Base-by-base conservation (phyloP, 1,140 invertebrate species). In the Magallana angulata region DNA sequence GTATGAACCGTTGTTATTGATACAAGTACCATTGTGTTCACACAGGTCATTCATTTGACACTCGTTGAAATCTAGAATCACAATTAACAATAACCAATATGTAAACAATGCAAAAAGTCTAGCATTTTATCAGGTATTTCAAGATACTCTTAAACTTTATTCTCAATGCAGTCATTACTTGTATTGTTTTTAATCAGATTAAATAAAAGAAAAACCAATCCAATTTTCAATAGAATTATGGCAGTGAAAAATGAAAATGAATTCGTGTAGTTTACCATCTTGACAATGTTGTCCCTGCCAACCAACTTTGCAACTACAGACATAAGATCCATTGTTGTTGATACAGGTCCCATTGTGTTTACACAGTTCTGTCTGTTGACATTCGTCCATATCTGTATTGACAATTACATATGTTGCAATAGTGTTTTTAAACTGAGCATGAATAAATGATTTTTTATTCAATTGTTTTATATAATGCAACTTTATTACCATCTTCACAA, bases 401-500 rank as follows among this genome's bases (percentile, higher is more conserved):
- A 18, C 16, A 57, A 3, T 0, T 7, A 82, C 11, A 18, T 7
- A 24, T 24, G 24, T 24, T 24, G 24, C 24, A 24, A 24, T 24
- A 1, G 24, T 24, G 24, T 24, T 24, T 24, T 24, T 24, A 24
- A 24, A 24, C 24, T 0, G 0, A 0, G 1, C 6, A 80, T 80
- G 36, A 5, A 24, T 1, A n/a, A 12, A 80, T 30, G 5, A 6
- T 80, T 80, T 24, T 30, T 24, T 80, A 6, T 62, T 62, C 11
- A 62, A 62, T 12, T 24, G 0, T 24, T 24, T 24, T 24, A 24
- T 24, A 0, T 24, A 24, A 24, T 24, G 24, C 24, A 71, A 71
- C 11, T 11, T 71, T 24, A 11, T 60, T 71, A 89, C 88, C 92
- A 80, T 85, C 91, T 48, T 99, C 57, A 82, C 85, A 87, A 64